Evolutionary conservation across 2,888 invertebrate genomes (phyloP).

Genomic region (Petrolisthes manimaculis): DNA sequence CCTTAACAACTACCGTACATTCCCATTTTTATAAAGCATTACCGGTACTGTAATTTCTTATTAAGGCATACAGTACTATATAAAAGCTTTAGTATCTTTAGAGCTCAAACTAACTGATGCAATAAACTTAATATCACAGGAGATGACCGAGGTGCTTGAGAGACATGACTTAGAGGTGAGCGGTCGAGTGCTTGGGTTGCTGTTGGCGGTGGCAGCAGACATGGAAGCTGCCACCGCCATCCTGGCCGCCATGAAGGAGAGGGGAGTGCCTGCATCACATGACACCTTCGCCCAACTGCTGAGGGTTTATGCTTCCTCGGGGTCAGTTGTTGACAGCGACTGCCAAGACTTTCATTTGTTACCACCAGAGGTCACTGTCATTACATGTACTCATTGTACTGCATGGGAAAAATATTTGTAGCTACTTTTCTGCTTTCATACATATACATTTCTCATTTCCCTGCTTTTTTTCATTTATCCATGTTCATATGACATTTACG

Average conservation of each 20-base stretch:
- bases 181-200: neutral
- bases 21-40: too few species aligned
- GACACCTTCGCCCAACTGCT: constrained; percentile 25
- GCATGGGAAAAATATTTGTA: too few species aligned
- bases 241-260: constrained; percentile 32
- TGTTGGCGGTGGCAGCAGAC: constrained; percentile 3
- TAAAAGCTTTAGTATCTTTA: too few species aligned
- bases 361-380: too few species aligned
- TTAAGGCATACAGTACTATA: too few species aligned
- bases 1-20: too few species aligned
- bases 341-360: too few species aligned
- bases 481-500: neutral
- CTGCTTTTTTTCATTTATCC: neutral
- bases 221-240: neutral
- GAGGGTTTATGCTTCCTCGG: constrained; percentile 17
- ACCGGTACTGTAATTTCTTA: too few species aligned
- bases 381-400: too few species aligned
- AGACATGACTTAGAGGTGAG: neutral
- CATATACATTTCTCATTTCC: too few species aligned
- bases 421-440: too few species aligned
- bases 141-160: neutral
- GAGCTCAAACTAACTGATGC: too few species aligned
- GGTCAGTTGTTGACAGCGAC: constrained; percentile 1
- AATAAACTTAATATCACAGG: neutral
- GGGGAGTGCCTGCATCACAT: constrained; percentile 15